These are phyloP conservation scores for Cryptotermes secundus DNA, from an alignment of 1,140 invertebrate species.

Conservation along the genomic window DNA sequence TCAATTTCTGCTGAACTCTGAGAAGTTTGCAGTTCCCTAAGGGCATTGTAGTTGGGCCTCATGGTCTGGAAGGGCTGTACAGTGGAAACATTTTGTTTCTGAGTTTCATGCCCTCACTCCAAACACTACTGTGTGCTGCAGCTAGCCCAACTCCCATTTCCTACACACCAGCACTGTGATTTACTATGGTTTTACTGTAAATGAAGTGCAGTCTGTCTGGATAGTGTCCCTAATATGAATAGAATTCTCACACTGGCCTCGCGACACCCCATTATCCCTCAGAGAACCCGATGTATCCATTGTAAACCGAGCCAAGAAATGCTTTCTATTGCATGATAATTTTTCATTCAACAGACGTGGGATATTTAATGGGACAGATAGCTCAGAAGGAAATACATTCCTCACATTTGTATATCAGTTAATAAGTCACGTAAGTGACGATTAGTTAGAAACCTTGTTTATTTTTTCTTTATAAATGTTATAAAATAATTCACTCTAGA, in stretches of 20 bases:
- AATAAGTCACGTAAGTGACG: no score
- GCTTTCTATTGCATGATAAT: not conserved
- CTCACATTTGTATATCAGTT: no score
- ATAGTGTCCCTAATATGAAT: not conserved
- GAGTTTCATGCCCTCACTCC: no score
- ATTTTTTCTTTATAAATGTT: no score
- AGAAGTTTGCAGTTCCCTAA: no score
- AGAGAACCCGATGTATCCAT: not conserved
- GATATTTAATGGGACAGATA: not conserved
- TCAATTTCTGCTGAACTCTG: no score
- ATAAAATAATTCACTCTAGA: no score
- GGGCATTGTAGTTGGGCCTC: no score
- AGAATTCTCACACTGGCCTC: not conserved
- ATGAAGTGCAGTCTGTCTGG: not conserved
- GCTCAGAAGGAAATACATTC: not conserved
- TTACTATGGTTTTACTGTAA: not conserved
- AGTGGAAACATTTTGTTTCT: not conserved
- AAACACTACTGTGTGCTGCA: not conserved
- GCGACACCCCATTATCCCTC: not conserved
- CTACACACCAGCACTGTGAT: not conserved
- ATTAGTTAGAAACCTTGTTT: no score
- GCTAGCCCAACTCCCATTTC: not conserved
- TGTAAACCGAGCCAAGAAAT: not conserved
- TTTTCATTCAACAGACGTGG: not conserved
- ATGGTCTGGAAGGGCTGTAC: no score